Percentiles rank a stretch among this genome's conserved stretches.
phyloP scores from a whole-genome alignment of 92 coral and sea anemone species.

The Pocillopora meandrina region DNA sequence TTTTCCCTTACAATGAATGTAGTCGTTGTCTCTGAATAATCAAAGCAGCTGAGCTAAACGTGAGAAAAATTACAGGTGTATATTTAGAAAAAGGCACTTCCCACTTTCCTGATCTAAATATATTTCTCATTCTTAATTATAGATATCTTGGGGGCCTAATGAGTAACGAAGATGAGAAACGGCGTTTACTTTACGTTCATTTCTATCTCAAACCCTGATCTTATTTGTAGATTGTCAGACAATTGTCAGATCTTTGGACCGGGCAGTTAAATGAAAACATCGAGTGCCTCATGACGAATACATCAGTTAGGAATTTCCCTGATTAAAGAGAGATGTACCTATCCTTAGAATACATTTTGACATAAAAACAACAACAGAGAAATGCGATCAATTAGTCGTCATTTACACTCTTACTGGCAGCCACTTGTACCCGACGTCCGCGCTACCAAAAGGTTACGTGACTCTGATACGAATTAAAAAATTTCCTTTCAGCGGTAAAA shows the following conservation, averaged over 20 bases:
- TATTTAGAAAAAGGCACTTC: no score
- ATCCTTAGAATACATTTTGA: neutral
- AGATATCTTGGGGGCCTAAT: neutral
- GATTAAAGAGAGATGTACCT: neutral
- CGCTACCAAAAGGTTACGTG: neutral
- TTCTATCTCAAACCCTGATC: neutral
- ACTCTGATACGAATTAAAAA: neutral
- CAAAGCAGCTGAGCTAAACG: neutral
- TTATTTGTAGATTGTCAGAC: neutral
- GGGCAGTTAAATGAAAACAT: neutral
- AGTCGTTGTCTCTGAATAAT: neutral
- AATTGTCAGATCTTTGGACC: neutral
- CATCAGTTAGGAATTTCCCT: neutral
- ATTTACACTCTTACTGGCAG: neutral
- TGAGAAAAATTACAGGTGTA: no score
- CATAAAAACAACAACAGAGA: neutral
- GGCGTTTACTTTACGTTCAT: neutral
- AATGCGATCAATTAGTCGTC: neutral
- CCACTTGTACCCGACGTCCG: neutral
- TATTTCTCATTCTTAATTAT: neutral
- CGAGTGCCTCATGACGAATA: neutral
- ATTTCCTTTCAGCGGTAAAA: neutral
- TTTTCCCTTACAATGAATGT: neutral
- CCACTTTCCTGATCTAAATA: neutral
- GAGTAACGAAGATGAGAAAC: neutral